Evolutionary conservation across 2,888 invertebrate genomes (phyloP).

Genomic region (Gasteruption jaculator): DNA sequence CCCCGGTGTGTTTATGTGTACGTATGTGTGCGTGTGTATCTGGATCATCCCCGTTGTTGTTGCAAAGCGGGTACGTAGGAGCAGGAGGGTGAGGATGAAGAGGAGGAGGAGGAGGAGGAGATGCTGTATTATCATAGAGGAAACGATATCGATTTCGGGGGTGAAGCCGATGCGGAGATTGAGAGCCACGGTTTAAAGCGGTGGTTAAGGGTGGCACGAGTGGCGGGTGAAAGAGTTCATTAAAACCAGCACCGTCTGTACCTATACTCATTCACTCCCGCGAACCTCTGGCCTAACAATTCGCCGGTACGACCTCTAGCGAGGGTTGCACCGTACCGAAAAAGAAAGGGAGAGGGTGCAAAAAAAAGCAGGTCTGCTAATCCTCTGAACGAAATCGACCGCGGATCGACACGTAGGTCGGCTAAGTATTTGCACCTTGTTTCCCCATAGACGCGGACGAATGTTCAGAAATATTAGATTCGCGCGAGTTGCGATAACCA

Average conservation of each 20-base stretch:
- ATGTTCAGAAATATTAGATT: no score
- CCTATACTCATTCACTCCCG: no score
- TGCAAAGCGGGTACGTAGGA: no score
- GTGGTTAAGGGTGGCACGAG: slow-evolving; percentile 45
- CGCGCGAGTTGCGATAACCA: no score
- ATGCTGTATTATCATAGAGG: slow-evolving; percentile 24
- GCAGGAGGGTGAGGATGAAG: slow-evolving; percentile 14
- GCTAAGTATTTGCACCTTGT: no score
- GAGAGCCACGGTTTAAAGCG: slow-evolving; percentile 40
- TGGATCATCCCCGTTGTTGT: no score
- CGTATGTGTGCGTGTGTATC: no score
- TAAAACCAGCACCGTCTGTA: slow-evolving; percentile 46
- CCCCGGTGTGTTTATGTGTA: no score
- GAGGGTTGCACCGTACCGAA: slow-evolving; percentile 14
- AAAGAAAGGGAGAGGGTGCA: slow-evolving; percentile 7
- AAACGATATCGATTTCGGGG: slow-evolving; percentile 9
- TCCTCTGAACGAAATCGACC: no score
- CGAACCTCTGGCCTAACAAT: slow-evolving; percentile 26
- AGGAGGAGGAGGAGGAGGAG: not conserved
- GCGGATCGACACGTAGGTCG: no score
- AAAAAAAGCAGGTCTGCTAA: slow-evolving; percentile 22
- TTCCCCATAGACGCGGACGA: no score
- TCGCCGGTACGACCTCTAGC: slow-evolving; percentile 21
- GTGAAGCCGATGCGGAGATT: slow-evolving; percentile 20
- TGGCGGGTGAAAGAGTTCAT: slow-evolving; percentile 46